These are phyloP conservation scores for Nannobrachium achirus DNA, from an alignment of 2,113 vertebrate genomes.

Conservation along the genomic window DNA sequence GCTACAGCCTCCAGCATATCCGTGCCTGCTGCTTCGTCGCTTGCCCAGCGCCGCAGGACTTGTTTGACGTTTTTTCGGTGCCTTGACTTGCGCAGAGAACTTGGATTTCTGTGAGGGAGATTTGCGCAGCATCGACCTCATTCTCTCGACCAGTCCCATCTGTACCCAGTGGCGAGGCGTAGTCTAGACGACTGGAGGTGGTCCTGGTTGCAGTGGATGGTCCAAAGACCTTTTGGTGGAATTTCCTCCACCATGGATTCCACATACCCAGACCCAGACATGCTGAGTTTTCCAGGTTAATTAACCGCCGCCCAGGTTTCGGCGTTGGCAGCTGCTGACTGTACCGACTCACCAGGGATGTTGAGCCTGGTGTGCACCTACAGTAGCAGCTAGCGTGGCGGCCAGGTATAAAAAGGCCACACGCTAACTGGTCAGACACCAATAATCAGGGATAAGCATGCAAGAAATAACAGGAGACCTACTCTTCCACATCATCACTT, in stretches of 20 bases:
- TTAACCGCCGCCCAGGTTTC: conserved; percentile 11
- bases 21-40: conserved; percentile 9
- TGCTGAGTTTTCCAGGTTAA: conserved; percentile 16
- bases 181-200: conserved; percentile 32
- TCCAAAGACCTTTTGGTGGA: conserved; percentile 8
- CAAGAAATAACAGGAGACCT: conserved; percentile 12
- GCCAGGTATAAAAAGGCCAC: background rate
- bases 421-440: background rate
- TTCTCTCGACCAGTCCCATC: conserved; percentile 13
- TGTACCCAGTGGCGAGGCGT: conserved; percentile 28
- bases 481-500: background rate
- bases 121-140: conserved; percentile 12
- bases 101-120: conserved; percentile 30
- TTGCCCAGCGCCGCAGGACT: conserved; percentile 9
- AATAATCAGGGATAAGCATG: conserved; percentile 30
- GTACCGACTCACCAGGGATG: conserved; percentile 16
- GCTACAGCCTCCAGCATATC: conserved; percentile 21
- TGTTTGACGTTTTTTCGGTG: background rate
- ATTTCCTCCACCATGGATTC: conserved; percentile 25
- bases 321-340: conserved; percentile 27
- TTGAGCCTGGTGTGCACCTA: conserved; percentile 12
- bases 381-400: background rate
- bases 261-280: conserved; percentile 14
- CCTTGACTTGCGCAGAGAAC: conserved; percentile 13
- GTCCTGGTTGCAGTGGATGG: conserved; percentile 21